Base-by-base conservation (phyloP, 2,113 vertebrate genomes). In the Onychostoma macrolepis region DNA sequence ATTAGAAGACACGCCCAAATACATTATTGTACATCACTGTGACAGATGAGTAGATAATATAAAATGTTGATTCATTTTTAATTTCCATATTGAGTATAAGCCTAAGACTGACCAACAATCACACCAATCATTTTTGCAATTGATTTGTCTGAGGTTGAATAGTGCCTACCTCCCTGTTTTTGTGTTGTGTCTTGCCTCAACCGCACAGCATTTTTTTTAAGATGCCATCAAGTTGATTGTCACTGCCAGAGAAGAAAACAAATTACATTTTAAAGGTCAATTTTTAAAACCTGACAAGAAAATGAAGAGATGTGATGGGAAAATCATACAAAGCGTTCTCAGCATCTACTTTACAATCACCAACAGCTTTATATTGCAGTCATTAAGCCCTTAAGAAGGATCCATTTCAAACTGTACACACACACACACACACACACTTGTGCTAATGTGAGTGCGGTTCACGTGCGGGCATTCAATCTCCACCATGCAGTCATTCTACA, bases 381-480 rank as follows among this genome's bases (percentile, higher is more conserved):
- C 58, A 83, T 65, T 80, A 88, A 80, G 61, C 48, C 28, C 50
- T 86, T 63, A 67, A 86, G 80, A 26, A 43, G 80, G 88, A 85
- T 86, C 43, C 28, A 77, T 86, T 89, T 82, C 69, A 65, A 81
- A 63, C 26, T 21, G 50, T 21, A 53, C 50, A 53, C 50, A 53
- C 41, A 80, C 69, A 45, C 50, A 41, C 63, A 84, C 45, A 84
- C 85, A 65, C 38, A 65, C 67, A 48, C 58, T n/a, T 15, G 24
- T 8, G 36, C 56, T 4, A 36, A 50, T 65, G 41, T 48, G 36
- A 82, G 36, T 61, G 36, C 21, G 28, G 48, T 48, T 88, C 33
- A 85, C 38, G 48, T n/a, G 30, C 3, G 33, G 45, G 7, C 41
- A 56, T 53, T 63, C 45, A 80, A 24, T 69, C 45, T 75, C 76